Evolutionary conservation across 2,113 vertebrate genomes (phyloP).

Genomic region (Erythrocebus patas): DNA sequence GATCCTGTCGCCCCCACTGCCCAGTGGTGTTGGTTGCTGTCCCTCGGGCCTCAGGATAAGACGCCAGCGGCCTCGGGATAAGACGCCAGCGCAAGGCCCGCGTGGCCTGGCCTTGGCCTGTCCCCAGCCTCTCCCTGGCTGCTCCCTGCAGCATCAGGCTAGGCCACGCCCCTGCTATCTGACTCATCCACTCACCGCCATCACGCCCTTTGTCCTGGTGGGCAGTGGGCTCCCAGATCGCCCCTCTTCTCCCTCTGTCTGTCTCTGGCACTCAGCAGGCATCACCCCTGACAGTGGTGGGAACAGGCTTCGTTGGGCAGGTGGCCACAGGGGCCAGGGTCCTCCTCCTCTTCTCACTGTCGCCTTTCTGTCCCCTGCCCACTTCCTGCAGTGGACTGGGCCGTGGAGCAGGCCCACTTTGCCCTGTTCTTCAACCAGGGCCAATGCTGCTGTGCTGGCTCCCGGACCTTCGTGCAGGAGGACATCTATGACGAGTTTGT

Average conservation of each 20-base stretch:
- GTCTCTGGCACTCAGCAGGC: not conserved
- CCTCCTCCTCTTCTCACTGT: not conserved
- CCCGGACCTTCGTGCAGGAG: constrained; percentile 94
- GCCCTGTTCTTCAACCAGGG: constrained; percentile 99
- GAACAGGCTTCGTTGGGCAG: not conserved
- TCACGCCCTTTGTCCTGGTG: not conserved
- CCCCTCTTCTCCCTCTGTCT: not conserved
- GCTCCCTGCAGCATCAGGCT: not conserved
- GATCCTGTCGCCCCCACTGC: accelerated
- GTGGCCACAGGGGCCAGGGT: not conserved
- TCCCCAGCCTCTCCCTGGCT: not conserved
- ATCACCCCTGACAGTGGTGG: accelerated
- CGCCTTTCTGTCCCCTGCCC: not conserved
- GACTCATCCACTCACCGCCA: not conserved
- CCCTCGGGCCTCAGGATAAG: not conserved
- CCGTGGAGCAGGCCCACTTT: constrained; percentile 95
- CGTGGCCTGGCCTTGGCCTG: not conserved
- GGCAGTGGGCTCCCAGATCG: not conserved
- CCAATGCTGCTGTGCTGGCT: constrained; percentile 96
- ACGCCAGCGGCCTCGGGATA: not conserved
- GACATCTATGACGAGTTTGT: constrained; percentile 93
- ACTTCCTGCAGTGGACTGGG: constrained; percentile 89
- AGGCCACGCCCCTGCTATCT: not conserved
- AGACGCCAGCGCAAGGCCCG: not conserved
- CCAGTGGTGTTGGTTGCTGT: accelerated